Evolutionary conservation across 2,113 vertebrate species (phyloP), one percentile per base, ranked within the genome.

Genomic region (Dasyprocta punctata): DNA sequence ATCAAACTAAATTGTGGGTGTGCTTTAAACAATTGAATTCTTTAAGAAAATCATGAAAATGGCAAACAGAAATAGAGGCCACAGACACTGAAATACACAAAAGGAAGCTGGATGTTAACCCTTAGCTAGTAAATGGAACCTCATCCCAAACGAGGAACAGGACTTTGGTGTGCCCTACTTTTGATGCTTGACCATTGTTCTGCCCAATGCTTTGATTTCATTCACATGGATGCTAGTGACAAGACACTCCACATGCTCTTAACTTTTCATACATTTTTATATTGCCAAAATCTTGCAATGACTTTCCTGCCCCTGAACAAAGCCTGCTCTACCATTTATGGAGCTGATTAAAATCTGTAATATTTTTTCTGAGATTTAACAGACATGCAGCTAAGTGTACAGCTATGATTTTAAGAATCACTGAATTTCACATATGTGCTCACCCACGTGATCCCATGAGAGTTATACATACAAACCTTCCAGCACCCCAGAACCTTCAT

Each of bases 181-280:
- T 86, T 97, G 96, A 96, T 98, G 93, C 97, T 98, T 97, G 97
- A 95, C n/a, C 30, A 1, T 5, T 52, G 73, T 49, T 88, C 89
- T 7, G 33, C 58, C 38, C 0, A 22, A 9, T 65, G 33, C 20
- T 0, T 41, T 12, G 22, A 9, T 71, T 92, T 89, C 9, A 52
- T 73, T 78, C 71, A n/a, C 36, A n/a, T 10, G n/a, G 85, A 61
- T 13, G 52, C 22, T 4, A 1, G 52, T 52, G 19, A 77, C 49
- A 44, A n/a, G 84, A 91, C 60, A 77, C 36, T 33, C 28, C 3
- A 22, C 47, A 4, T 0, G 4, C 3, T 90, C 65, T 49, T 44
- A n/a, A 26, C 41, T 92, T 91, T 65, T 65, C 63, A 33, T 61
- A 5, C 36, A 13, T 61, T 73, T 65, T 49, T 83, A 1, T n/a